These are phyloP conservation scores for Sturnira hondurensis DNA, from an alignment of 2,113 vertebrate species.

Conservation along the genomic window DNA sequence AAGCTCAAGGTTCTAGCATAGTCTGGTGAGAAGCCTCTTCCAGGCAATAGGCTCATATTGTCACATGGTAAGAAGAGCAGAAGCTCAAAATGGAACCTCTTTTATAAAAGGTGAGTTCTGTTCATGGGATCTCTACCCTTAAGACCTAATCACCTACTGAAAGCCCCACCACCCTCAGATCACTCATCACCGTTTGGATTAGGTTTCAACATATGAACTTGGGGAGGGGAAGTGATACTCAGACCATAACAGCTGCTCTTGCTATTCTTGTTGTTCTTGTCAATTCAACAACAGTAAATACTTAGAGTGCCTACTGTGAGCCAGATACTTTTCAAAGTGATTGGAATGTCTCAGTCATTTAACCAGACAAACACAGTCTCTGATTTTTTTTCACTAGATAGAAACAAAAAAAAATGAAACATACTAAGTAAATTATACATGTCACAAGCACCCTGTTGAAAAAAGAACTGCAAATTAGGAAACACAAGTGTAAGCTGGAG, in stretches of 20 bases:
- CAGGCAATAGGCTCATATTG: background rate
- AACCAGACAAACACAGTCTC: background rate
- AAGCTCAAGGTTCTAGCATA: background rate
- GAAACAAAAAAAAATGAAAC: slow-evolving; percentile 20
- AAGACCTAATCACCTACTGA: too few species aligned
- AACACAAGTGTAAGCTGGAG: background rate
- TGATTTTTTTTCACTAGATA: background rate
- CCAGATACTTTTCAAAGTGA: background rate
- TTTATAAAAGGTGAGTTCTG: background rate
- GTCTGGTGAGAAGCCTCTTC: background rate
- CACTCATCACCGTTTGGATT: too few species aligned
- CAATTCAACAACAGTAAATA: background rate
- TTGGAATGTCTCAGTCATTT: background rate
- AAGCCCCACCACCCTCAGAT: too few species aligned
- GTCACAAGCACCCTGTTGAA: background rate
- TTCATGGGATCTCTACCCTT: background rate
- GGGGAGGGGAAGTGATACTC: background rate
- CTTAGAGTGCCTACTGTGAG: too few species aligned
- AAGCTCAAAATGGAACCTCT: background rate
- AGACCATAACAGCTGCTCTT: background rate
- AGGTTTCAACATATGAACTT: too few species aligned
- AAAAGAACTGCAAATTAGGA: background rate
- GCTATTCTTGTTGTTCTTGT: background rate
- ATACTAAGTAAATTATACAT: background rate
- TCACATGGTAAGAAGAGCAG: background rate